A percentile compares a stretch with the other conserved stretches of the same genome.
phyloP scores from a whole-genome alignment of 2,113 vertebrate species.

The Heterochromis multidens region DNA sequence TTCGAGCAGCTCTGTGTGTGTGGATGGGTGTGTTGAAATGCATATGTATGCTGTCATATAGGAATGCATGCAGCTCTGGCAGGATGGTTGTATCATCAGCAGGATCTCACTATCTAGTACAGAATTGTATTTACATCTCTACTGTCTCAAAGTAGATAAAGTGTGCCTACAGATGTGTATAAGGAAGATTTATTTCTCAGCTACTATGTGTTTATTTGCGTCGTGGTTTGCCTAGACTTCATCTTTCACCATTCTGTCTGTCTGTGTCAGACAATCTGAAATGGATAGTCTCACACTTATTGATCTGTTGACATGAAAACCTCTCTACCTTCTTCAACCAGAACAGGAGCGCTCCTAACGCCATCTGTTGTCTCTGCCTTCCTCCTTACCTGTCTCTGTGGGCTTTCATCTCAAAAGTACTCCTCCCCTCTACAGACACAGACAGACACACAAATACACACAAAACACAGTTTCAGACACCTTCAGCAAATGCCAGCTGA shows the following conservation, averaged over 20 bases:
- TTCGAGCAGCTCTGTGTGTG: background rate
- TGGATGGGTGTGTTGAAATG: background rate
- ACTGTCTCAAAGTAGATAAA: background rate
- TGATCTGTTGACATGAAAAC: constrained; percentile 52
- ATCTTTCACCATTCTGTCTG: constrained; percentile 12
- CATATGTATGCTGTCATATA: background rate
- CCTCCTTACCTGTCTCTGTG: constrained; percentile 2
- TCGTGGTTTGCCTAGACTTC: background rate
- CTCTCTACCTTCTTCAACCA: constrained; percentile 1
- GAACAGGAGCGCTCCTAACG: constrained; percentile 16
- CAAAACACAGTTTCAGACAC: background rate
- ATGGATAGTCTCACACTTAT: constrained; percentile 41
- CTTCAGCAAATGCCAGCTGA: background rate
- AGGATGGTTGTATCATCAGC: constrained; percentile 15
- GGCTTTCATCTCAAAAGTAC: constrained; percentile 35
- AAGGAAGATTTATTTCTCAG: background rate
- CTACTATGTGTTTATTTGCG: constrained; percentile 2
- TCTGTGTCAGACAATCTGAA: constrained; percentile 23
- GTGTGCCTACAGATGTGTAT: background rate
- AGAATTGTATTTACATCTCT: background rate
- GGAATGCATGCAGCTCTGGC: background rate
- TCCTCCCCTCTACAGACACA: background rate
- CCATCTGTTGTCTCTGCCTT: constrained; percentile 31
- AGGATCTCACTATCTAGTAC: background rate
- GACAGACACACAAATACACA: background rate